A percentile compares a stretch with the other conserved stretches of the same genome.
These are phyloP conservation scores for Allacma fusca DNA, from an alignment of 2,888 invertebrate species.

Conservation along the genomic window DNA sequence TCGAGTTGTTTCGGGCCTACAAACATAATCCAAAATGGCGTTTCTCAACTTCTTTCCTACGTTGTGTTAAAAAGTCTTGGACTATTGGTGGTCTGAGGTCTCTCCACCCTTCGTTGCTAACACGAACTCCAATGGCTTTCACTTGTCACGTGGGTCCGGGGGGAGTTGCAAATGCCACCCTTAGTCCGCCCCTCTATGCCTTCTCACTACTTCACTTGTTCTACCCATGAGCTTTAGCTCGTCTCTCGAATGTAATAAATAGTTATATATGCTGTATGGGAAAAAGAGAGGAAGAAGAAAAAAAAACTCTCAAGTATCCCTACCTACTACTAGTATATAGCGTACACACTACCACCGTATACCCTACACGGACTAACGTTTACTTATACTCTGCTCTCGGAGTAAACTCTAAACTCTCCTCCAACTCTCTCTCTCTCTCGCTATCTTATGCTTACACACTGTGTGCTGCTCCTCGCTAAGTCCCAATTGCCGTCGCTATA, in stretches of 20 bases:
- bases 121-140: slow-evolving; percentile 29
- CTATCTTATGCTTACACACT: no score
- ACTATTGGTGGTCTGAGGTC: slow-evolving; percentile 47
- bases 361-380: no score
- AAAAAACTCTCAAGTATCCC: not conserved
- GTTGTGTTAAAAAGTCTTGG: slow-evolving; percentile 41
- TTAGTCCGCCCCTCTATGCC: slow-evolving; percentile 17
- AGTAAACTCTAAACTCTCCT: no score
- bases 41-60: slow-evolving; percentile 52
- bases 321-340: no score
- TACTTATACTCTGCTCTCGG: no score
- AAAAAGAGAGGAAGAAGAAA: no score
- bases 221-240: not conserved
- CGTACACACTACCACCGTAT: no score
- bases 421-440: no score
- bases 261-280: no score
- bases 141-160: slow-evolving; percentile 53
- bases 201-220: not conserved
- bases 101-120: slow-evolving; percentile 51
- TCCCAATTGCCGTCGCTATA: no score
- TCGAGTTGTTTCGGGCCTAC: slow-evolving; percentile 52
- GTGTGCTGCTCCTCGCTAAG: no score
- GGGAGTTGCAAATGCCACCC: slow-evolving; percentile 46
- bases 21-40: slow-evolving; percentile 60
- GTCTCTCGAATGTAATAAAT: no score